These are phyloP conservation scores for Miniopterus natalensis DNA, from an alignment of 2,113 vertebrate genomes.

Conservation along the genomic window DNA sequence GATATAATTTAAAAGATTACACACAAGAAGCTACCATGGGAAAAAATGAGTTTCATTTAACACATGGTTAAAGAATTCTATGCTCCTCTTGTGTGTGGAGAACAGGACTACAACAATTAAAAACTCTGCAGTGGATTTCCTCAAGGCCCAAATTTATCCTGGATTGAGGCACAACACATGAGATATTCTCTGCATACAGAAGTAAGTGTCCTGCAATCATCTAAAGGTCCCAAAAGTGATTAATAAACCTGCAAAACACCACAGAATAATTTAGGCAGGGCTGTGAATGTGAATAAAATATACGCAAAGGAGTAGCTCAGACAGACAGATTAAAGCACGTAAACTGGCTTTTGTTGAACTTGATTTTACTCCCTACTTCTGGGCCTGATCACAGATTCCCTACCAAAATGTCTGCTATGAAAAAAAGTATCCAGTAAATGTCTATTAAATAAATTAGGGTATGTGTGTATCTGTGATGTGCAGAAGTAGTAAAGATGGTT, in stretches of 20 bases:
- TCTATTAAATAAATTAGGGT: background rate
- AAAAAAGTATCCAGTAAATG: background rate
- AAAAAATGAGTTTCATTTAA: conserved; percentile 18
- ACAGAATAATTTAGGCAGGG: background rate
- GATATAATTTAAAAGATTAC: background rate
- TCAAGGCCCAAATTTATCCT: background rate
- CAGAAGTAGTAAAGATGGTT: background rate
- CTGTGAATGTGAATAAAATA: background rate
- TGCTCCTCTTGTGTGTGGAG: background rate
- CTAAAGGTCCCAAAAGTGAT: background rate
- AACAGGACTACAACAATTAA: background rate
- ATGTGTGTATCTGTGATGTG: background rate
- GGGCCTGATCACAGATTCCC: background rate
- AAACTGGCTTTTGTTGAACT: background rate
- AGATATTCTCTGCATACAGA: background rate
- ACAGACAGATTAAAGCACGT: background rate
- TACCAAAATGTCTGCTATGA: background rate
- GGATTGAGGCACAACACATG: background rate
- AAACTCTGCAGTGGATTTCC: background rate
- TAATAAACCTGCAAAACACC: background rate
- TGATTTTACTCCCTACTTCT: background rate
- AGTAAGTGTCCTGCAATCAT: background rate
- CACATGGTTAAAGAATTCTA: background rate
- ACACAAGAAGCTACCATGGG: background rate
- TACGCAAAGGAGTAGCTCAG: background rate